Base-by-base conservation (phyloP, 2,113 vertebrate species). In the Dicentrarchus labrax region DNA sequence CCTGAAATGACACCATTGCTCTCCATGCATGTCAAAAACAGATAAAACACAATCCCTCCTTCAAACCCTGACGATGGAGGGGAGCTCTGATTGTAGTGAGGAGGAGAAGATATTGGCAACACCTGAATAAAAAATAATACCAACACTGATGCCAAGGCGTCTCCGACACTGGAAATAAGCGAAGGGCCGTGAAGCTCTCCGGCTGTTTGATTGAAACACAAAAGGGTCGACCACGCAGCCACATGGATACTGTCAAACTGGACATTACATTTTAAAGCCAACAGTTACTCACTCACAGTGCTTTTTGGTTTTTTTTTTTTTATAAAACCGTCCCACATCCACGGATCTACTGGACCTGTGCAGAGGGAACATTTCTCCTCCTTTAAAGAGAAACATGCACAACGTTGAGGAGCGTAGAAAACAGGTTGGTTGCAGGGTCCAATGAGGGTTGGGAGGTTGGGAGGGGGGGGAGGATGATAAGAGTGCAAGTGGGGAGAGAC, bases 341-440 rank as follows among this genome's bases (percentile, higher is more conserved):
- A 17, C 12, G 16, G 45, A 41, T 59, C 41, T 17, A 21, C 2
- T 13, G n/a, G 45, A 45, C 16, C 24, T 80, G 61, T 81, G 69
- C 60, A 72, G 48, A 80, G 64, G 74, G 57, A 66, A 90, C 22
- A 85, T 73, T 21, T 50, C 53, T 72, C n/a, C 73, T 43, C 53
- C 7, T 50, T 41, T 53, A n/a, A 38, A 78, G 65, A 83, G 57
- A 62, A 71, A 69, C 24, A 36, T 67, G 59, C 68, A 61, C 57
- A 57, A 45, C 48, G 22, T 62, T 19, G 16, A 76, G 71, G 6
- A 76, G 39, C 59, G 68, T 12, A 62, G 24, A 76, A 41, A 72
- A 65, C 1, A 48, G 30, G 30, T 30, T 30, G 30, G 30, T 30
- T 30, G 30, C 30, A 30, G 38, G 66, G 64, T 8, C 50, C 45